Conservation (phyloP, 1,140 invertebrate genomes). For the Diorhabda carinulata region DNA sequence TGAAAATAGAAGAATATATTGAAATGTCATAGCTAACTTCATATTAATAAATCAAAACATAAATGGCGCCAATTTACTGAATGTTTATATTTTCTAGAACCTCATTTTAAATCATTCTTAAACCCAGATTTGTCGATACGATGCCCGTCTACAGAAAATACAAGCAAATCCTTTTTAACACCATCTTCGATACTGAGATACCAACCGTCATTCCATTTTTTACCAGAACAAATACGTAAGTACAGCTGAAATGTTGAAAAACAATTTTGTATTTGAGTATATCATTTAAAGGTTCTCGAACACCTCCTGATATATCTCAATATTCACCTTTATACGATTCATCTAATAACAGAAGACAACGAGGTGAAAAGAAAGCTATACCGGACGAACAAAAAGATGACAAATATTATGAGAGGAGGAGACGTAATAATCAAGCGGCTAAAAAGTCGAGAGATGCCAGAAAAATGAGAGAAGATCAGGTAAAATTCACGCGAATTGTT, state of each 20-base stretch:
- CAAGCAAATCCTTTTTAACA: slow-evolving; percentile 19
- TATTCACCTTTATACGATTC: slow-evolving; percentile 14
- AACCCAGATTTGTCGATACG: slow-evolving; percentile 9
- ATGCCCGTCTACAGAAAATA: slow-evolving; percentile 9
- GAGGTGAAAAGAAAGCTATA: slow-evolving; percentile 83
- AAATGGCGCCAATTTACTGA: too few relatives aligned
- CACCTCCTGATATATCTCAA: slow-evolving; percentile 13
- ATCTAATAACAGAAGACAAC: slow-evolving; percentile 50
- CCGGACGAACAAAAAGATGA: slow-evolving; percentile 83
- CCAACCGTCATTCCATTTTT: slow-evolving; percentile 19
- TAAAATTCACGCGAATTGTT: slow-evolving; percentile 44
- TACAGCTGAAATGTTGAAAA: neutral
- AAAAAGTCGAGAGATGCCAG: slow-evolving; percentile 86
- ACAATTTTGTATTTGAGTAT: neutral
- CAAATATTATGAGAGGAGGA: slow-evolving; percentile 82
- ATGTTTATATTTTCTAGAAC: slow-evolving; percentile 13
- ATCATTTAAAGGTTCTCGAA: slow-evolving; percentile 16
- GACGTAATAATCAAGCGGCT: slow-evolving; percentile 85
- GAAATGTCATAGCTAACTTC: too few relatives aligned
- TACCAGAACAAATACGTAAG: slow-evolving; percentile 26
- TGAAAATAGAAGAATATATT: too few relatives aligned
- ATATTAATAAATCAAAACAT: too few relatives aligned
- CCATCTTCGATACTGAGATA: slow-evolving; percentile 24
- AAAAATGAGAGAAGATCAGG: slow-evolving; percentile 79
- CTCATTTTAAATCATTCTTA: slow-evolving; percentile 21